Conservation (phyloP, 2,888 invertebrate species). For the Volucella inanis region DNA sequence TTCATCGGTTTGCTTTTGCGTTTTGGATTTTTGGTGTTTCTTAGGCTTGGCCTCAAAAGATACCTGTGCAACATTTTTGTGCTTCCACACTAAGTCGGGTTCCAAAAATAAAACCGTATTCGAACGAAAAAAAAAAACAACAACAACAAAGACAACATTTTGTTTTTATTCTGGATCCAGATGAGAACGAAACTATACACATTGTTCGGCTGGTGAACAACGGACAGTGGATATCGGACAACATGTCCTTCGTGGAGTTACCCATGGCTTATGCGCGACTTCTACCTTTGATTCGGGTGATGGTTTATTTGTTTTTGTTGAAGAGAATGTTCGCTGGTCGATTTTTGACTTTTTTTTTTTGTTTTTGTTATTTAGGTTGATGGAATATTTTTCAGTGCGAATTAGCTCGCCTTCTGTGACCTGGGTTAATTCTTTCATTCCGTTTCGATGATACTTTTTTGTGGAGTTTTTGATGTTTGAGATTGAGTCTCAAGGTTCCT, state of each 20-base stretch:
- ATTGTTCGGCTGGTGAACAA: conserved; percentile 18
- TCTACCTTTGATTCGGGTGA: conserved; percentile 65
- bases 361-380: conserved; percentile 9
- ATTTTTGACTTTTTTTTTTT: conserved; percentile 35
- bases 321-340: background rate
- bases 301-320: conserved; percentile 26
- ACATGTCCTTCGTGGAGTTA: conserved; percentile 72
- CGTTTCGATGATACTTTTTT: conserved; percentile 30
- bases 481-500: conserved; percentile 55
- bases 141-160: conserved; percentile 35
- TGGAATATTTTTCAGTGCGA: conserved; percentile 74
- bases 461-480: conserved; percentile 5
- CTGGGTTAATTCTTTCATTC: conserved; percentile 67
- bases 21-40: conserved; percentile 57
- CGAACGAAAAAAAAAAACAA: conserved; percentile 6
- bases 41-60: conserved; percentile 57
- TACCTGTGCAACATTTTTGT: conserved; percentile 75
- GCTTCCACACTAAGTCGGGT: conserved; percentile 61
- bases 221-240: conserved; percentile 32
- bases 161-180: conserved; percentile 36
- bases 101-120: conserved; percentile 65
- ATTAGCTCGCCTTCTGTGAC: conserved; percentile 75
- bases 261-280: conserved; percentile 72
- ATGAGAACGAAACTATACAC: conserved; percentile 61
- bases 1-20: conserved; percentile 77